phyloP scores from a whole-genome alignment of 2,797 vertebrate genomes.

The Chromis chromis region DNA sequence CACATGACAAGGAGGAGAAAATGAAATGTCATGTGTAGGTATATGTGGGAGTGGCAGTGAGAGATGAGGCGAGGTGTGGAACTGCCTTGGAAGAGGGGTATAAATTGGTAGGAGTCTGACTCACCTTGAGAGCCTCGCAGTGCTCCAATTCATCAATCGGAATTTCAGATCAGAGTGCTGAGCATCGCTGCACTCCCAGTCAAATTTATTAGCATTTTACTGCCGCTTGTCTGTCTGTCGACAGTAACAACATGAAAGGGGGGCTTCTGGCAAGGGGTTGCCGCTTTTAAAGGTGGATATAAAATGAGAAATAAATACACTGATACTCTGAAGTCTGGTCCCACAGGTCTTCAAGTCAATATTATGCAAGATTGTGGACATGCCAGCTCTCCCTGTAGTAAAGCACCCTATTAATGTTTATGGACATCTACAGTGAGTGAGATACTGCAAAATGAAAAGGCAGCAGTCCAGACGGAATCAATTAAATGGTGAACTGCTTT shows the following conservation, averaged over 20 bases:
- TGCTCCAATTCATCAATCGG: slow-evolving; percentile 79
- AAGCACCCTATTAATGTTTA: slow-evolving; percentile 61
- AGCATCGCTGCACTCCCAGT: slow-evolving; percentile 64
- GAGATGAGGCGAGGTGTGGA: slow-evolving; percentile 62
- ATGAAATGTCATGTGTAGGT: slow-evolving; percentile 61
- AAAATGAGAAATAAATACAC: slow-evolving; percentile 72
- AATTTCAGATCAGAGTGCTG: slow-evolving; percentile 77
- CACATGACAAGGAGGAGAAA: slow-evolving; percentile 59
- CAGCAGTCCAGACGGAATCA: slow-evolving; percentile 31
- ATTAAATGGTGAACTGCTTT: slow-evolving; percentile 30
- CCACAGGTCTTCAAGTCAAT: slow-evolving; percentile 65
- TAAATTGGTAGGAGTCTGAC: slow-evolving; percentile 72
- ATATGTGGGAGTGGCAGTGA: slow-evolving; percentile 63
- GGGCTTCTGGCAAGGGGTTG: slow-evolving; percentile 58
- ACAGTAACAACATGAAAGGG: slow-evolving; percentile 74
- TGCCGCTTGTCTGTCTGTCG: slow-evolving; percentile 69
- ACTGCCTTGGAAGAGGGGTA: slow-evolving; percentile 53
- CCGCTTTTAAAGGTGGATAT: slow-evolving; percentile 64
- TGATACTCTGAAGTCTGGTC: slow-evolving; percentile 63
- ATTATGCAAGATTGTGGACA: slow-evolving; percentile 64
- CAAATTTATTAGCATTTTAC: slow-evolving; percentile 81
- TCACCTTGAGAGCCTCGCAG: slow-evolving; percentile 75
- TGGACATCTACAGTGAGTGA: slow-evolving; percentile 43
- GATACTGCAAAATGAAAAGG: slow-evolving; percentile 19
- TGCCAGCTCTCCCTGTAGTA: slow-evolving; percentile 36